Base-by-base conservation (phyloP, 1,140 invertebrate species). In the Chelonus insularis region DNA sequence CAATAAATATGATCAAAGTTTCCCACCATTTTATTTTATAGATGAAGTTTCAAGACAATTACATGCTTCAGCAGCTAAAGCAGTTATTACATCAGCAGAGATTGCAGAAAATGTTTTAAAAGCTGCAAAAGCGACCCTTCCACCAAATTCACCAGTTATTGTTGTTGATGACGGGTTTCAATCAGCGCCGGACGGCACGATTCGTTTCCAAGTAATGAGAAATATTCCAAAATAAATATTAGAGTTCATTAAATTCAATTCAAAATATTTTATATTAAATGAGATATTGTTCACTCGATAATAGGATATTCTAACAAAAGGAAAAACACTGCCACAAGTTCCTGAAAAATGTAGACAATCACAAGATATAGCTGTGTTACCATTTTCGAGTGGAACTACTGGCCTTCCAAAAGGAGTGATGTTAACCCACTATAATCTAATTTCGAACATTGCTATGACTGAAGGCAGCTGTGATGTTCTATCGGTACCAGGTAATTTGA, bases 401-500 rank as follows among this genome's bases (percentile, higher is more conserved):
- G 93, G 94, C 47, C 73, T 91, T 50, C 94, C 95, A 0, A 97
- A 97, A 82, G 94, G 94, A 9, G 95, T 96, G 0, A 90, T 93
- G 84, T 80, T 96, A 14, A 91, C 91, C 0, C 91, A 96, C 71
- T 80, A 73, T 39, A 94, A 93, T 81, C 70, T 95, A 2, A 78
- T 92, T 6, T 80, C 87, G 2, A 90, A 88, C 70, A 82, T 92
- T 43, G 70, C 80, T 16, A 88, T 90, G 79, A 60, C 81, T 0
- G 58, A 78, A n/a, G 66, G 75, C 52, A 74, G 77, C 29, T 70
- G 79, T 63, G 34, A 70, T 32, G 68, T 75, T 25, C 3, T 51
- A 1, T 8, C 73, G 2, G 62, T 76, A n/a, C 60, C 72, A 39
- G 73, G 81, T 82, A 66, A 70, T 65, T 23, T 51, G 4, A 39